phyloP scores from a whole-genome alignment of 2,113 vertebrate genomes.

The Amblyornis subalaris region DNA sequence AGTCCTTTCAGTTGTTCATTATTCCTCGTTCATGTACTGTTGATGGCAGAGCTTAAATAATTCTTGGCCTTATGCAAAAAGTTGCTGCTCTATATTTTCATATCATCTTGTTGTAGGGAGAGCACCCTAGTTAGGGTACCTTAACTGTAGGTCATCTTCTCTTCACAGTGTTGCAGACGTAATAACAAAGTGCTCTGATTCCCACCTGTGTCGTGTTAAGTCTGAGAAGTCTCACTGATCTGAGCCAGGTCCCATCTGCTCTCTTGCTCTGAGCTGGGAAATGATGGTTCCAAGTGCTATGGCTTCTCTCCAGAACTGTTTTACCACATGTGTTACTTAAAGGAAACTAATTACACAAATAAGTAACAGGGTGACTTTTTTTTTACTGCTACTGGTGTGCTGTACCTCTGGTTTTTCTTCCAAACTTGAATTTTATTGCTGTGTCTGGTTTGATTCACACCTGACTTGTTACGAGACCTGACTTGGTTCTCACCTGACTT shows the following conservation, averaged over 20 bases:
- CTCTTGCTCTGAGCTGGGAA: neutral
- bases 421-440: neutral
- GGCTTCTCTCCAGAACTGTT: neutral
- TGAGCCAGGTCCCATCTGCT: neutral
- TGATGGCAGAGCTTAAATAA: neutral
- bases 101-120: neutral
- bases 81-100: neutral
- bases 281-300: neutral
- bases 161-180: neutral
- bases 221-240: neutral
- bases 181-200: neutral
- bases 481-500: neutral
- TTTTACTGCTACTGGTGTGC: neutral
- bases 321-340: neutral
- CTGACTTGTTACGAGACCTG: neutral
- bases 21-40: accelerated
- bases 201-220: accelerated
- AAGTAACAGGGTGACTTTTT: neutral
- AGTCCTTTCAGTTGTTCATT: neutral
- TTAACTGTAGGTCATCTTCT: neutral
- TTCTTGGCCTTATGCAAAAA: neutral
- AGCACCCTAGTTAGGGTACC: neutral
- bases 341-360: neutral
- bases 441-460: neutral
- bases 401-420: neutral